Evolutionary conservation across 2,888 invertebrate species (phyloP).

Genomic region (Rhamphomyia laevipes): DNA sequence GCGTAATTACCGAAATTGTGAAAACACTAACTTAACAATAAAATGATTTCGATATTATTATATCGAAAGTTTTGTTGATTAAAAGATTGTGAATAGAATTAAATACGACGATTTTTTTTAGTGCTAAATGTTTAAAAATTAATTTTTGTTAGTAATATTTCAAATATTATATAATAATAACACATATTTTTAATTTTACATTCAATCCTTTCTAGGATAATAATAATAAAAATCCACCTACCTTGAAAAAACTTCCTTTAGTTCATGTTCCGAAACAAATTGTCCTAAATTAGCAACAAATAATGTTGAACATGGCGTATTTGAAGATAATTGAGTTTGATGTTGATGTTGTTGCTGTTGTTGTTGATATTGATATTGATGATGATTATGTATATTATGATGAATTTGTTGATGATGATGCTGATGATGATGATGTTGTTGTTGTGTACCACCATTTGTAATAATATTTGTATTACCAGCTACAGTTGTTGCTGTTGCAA

Average conservation of each 20-base stretch:
- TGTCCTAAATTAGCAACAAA: conserved; percentile 98
- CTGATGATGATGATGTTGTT: neutral
- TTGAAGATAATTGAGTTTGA: conserved; percentile 44
- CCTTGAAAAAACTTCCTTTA: conserved; percentile 98
- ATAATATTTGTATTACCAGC: conserved; percentile 39
- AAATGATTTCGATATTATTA: no score
- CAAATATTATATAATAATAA: no score
- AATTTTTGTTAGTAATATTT: no score
- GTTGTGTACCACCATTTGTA: conserved; percentile 18
- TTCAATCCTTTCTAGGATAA: no score
- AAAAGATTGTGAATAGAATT: no score
- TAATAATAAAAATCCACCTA: conserved; percentile 37
- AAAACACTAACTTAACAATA: no score
- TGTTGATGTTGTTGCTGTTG: neutral
- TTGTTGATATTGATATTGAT: neutral
- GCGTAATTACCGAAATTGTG: no score
- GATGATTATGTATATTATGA: neutral
- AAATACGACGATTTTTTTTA: no score
- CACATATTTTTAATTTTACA: no score
- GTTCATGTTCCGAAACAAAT: conserved; percentile 95
- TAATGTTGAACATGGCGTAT: conserved; percentile 91
- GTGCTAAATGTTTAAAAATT: no score
- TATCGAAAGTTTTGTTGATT: no score
- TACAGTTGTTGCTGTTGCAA: conserved; percentile 32
- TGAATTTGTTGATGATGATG: neutral